Base-by-base conservation (phyloP, 1,140 invertebrate species). In the Scaptomyza pallida region DNA sequence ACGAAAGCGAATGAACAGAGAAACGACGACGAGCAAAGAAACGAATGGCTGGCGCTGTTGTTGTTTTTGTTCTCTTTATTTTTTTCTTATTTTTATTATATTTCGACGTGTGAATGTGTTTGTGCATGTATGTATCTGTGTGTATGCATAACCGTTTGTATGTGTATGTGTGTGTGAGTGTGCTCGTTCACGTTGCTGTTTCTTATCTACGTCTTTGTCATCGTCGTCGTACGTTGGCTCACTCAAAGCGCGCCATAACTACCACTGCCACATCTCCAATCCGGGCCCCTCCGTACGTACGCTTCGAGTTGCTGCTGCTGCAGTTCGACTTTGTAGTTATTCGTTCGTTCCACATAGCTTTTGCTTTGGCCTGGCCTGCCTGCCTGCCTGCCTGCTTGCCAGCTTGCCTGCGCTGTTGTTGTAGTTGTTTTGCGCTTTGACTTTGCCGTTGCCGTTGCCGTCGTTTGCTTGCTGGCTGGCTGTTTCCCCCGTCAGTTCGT, bases 121-220 rank as follows among this genome's bases (percentile, higher is more conserved):
- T 55, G 35, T 45, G 47, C 8, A 61, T 62, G 60, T 71, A 64
- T 50, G 35, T 45, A 37, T 30, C 1, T 30, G 61, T 35, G 6
- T 30, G 61, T 35, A 37, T 41, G 23, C 50, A 44, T 47, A 30
- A 30, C 30, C 48, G 21, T 12, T 21, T 80, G 44, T n/a, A n/a
- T n/a, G n/a, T n/a, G n/a, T n/a, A n/a, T 54, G 35, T 61, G 37
- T 60, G 44, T 80, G 44, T 72, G 15, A 59, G 52, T 65, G 21
- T 62, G 61, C 30, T 50, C 72, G 70, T 70, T 79, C 80, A 63
- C 82, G 75, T 78, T 85, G 83, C 76, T 85, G 73, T 88, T 86
- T 79, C 81, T 86, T 86, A 86, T 86, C 81, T 86, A 82, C 81
- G 81, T 86, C 81, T 86, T 86, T 86, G 81, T 86, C 81, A 86